Evolutionary conservation across 2,888 invertebrate species (phyloP), one percentile per base, ranked within the genome.

Genomic region (Tuta absoluta): DNA sequence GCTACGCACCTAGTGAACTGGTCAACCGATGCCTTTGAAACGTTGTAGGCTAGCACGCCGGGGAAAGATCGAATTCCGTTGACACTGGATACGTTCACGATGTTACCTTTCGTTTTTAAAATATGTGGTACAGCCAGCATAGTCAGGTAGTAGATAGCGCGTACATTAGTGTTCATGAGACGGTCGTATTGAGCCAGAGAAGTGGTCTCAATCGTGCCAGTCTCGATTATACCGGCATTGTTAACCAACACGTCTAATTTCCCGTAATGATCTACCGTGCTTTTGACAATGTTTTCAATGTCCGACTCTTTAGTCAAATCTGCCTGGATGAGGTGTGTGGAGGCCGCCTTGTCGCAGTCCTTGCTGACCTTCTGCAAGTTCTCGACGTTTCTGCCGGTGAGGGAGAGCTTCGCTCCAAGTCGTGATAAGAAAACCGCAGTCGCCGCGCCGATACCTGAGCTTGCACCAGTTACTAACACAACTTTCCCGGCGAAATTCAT

Each of bases 11-110:
- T 93, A 0, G 99, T 99, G 71, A 99, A 95, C 82, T 99, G 99
- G 86, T 99, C 99, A 0, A 99, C 92, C 0, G 98, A 96, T 45
- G 98, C 94, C 88, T 99, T 99, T 0, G 98, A 98, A 84, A 99
- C 95, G 72, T 95, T 95, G 84, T 99, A 99, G 0, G 98, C 96
- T 56, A 98, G 85, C 0, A 98, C 96, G 8, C 96, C 96, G 1
- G 98, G 95, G 81, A 99, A 98, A 57, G 98, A 95, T 77, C 98
- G 92, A 24, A 98, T 93, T 2, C 99, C 99, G 77, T 96, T 96
- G 0, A 99, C 97, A 82, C 98, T 98, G 0, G 98, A 99, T 0
- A 99, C 96, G 82, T 99, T 99, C 0, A 99, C 98, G 73, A 98
- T 95, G 71, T 95, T 96, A n/a, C 98, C 98, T 85, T 97, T 96